Base-by-base conservation (phyloP, 1,140 invertebrate species). In the Melitaea cinxia region DNA sequence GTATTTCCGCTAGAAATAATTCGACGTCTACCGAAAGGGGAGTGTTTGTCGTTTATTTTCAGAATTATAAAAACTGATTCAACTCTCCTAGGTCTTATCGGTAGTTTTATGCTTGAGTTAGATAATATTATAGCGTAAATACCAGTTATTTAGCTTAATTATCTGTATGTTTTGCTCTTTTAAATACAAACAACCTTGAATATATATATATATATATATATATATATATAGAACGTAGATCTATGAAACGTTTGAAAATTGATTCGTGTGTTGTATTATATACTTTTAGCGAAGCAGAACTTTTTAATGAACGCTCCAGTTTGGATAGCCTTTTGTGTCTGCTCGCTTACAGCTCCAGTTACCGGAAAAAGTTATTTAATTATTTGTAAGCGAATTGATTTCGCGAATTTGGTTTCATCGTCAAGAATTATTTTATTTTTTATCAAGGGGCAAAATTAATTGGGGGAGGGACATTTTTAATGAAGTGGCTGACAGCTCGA, bases 251-350 rank as follows among this genome's bases (percentile, higher is more conserved):
- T 42, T 42, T 42, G 37, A 42, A 42, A 42, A 56, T 65, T 59
- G 61, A 65, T 63, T 64, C 57, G 67, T 64, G 49, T 64, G 61
- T 69, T 65, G 56, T 57, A 53, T 69, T 69, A 65, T 69, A 65
- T 65, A 70, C 62, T 61, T 65, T 70, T 55, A 56, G 53, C 62
- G 50, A 24, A 58, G 62, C 61, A 63, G 58, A 69, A 69, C 67
- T 70, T 70, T 70, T 70, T 70, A 70, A 70, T 70, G 61, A 70
- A 70, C 67, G 55, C 50, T 65, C 67, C 54, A 59, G 62, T 70
- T 70, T 61, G 61, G 62, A 65, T 70, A 65, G 62, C 62, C 67
- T 64, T 65, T 64, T 70, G 61, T 70, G 56, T 59, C 58, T 65
- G 63, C 63, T 65, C 67, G 56, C 42, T 64, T 64, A 55, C 30